Evolutionary conservation across 2,113 vertebrate genomes (phyloP).

Genomic region (Craseonycteris thonglongyai): DNA sequence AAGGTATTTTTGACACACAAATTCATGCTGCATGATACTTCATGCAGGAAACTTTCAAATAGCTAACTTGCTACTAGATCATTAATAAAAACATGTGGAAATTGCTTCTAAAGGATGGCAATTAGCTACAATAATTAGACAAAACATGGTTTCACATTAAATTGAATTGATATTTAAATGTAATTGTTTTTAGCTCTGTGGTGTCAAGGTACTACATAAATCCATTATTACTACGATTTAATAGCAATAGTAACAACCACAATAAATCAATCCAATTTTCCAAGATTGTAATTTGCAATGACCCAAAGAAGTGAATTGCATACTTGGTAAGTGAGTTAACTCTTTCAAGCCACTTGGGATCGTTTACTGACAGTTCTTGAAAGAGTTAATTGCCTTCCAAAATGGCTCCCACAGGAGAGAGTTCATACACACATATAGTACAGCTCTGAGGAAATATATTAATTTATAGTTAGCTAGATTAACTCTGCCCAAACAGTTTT

Average conservation of each 20-base stretch:
- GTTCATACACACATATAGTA: background rate
- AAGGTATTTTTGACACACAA: conserved; percentile 48
- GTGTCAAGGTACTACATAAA: conserved; percentile 69
- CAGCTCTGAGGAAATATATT: conserved; percentile 5
- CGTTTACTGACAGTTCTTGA: background rate
- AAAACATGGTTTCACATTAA: conserved; percentile 70
- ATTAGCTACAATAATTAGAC: conserved; percentile 69
- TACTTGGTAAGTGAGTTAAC: conserved; percentile 47
- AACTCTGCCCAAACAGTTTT: conserved; percentile 43
- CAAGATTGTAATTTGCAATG: conserved; percentile 41
- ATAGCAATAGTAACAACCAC: conserved; percentile 52
- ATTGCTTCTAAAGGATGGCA: conserved; percentile 60
- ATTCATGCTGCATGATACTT: conserved; percentile 23
- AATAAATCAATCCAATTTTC: conserved; percentile 64
- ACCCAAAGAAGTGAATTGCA: conserved; percentile 52
- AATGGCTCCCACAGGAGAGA: background rate
- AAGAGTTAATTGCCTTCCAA: conserved; percentile 35
- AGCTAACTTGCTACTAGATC: conserved; percentile 46
- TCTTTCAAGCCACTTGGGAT: conserved; percentile 17
- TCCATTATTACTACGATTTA: conserved; percentile 69
- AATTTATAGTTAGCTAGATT: conserved; percentile 45
- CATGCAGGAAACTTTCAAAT: conserved; percentile 27
- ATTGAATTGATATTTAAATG: conserved; percentile 72
- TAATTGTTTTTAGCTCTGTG: conserved; percentile 69
- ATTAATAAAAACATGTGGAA: conserved; percentile 62